Evolutionary conservation across 2,797 vertebrate species (phyloP), one percentile per base, ranked within the genome.

Genomic region (Meda fulgida): DNA sequence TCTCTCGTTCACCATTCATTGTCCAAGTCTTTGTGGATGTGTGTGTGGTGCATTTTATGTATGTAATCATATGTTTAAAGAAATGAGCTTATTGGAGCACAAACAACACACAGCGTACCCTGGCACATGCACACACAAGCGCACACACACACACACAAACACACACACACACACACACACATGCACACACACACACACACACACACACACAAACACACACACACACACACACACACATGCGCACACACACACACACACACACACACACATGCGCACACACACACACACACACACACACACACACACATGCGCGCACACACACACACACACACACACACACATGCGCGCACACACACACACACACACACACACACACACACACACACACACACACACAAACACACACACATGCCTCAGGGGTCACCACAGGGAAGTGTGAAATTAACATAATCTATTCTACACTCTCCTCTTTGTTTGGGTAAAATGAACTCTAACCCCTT

Each of bases 61-160:
- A 71, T 76, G 79, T 92, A 91, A 93, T 92, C 78, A 88, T 65
- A 67, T 13, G 88, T 89, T 92, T 91, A 90, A 89, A 91, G 79
- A 87, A 91, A 93, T 93, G 87, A 91, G 84, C 82, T 78, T 88
- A 51, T 83, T 91, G 88, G 89, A 89, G 89, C 89, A 92, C 84
- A 81, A 85, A 88, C 89, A 91, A 85, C 85, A 88, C 89, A 90
- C 80, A 53, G 21, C 23, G 0, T 14, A 58, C 1, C 26, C 43
- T 78, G 36, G 34, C n/a, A 63, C 73, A 67, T 18, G 7, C 6
- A 53, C 14, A 16, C n/a, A n/a, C n/a, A n/a, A n/a, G n/a, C n/a
- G n/a, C 48, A 16, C 43, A 46, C 40, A 51, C 51, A 55, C 51
- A 21, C 51, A 53, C 48, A 51, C 70, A 34, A 5, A 36, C 36